phyloP scores from a whole-genome alignment of 2,797 vertebrate genomes.

The Sebastes itinus region DNA sequence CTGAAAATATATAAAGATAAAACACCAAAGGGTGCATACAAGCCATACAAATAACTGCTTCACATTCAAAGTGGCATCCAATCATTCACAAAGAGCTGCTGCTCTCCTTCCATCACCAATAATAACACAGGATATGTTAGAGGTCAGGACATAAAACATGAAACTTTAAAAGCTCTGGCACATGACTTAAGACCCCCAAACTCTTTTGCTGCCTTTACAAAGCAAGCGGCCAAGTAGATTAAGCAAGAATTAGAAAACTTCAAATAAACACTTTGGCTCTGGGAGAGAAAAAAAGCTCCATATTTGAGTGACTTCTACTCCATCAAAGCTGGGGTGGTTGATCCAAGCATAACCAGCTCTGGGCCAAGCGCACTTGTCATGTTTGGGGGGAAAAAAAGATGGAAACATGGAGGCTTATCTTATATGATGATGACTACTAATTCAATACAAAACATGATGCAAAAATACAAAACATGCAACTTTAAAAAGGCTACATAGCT shows the following conservation, averaged over 20 bases:
- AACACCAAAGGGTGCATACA: neutral
- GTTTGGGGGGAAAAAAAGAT: neutral
- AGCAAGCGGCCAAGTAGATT: conserved; percentile 33
- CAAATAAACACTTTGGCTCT: conserved; percentile 47
- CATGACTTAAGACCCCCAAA: conserved; percentile 12
- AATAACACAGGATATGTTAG: neutral
- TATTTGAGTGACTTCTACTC: conserved; percentile 29
- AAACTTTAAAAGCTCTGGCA: conserved; percentile 17
- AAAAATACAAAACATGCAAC: too few relatives aligned
- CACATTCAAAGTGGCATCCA: neutral
- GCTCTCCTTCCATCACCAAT: neutral
- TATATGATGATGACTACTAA: neutral
- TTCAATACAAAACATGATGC: too few relatives aligned
- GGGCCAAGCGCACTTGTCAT: conserved; percentile 34
- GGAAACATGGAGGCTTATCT: neutral
- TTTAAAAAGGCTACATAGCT: too few relatives aligned
- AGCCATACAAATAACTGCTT: neutral
- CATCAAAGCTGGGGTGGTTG: neutral
- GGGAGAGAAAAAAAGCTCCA: conserved; percentile 3
- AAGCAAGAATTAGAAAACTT: conserved; percentile 37
- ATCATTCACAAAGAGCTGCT: neutral
- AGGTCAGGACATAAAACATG: conserved; percentile 20
- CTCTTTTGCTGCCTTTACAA: neutral
- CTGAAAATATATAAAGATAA: neutral
- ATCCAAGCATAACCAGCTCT: conserved; percentile 19